Base-by-base conservation (phyloP, 2,888 invertebrate genomes). In the Mesorhabditis belari region DNA sequence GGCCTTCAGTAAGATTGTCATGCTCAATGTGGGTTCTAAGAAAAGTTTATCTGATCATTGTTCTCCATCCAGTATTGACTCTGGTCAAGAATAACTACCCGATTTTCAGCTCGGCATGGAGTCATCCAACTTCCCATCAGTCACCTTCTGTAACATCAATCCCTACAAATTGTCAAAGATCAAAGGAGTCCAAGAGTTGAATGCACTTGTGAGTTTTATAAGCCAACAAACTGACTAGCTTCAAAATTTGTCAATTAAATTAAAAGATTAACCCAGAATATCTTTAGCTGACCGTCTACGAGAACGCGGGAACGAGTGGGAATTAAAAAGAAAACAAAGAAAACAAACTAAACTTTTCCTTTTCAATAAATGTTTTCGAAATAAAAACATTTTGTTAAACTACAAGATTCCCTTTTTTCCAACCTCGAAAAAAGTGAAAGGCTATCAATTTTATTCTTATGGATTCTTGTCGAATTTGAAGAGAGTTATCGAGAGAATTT, bases 131-230 rank as follows among this genome's bases (percentile, higher is more conserved):
- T 74, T 72, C 58, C 74, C 74, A 9, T 72, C 72, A 24, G 67
- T 74, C 29, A 74, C 74, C 17, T 72, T 74, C 63, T 74, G 74
- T 65, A 74, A 74, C 57, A 74, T 70, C 52, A 74, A 74, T 50
- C 74, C 74, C 5, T 74, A 74, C 64, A 74, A 74, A 54, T 55
- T 74, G 62, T 66, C 65, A 49, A 61, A 68, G 60, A 74, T 74
- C 56, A 55, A 55, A 51, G 49, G 59, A 3, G 68, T 71, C 19
- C 66, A 64, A 26, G 70, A 69, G 52, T 57, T 74, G 52, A 61
- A 66, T 53, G 73, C 73, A n/a, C 59, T 74, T 57, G 70, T 68
- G 12, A 9, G 44, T 35, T 35, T 35, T n/a, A 9, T 9, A 35
- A 35, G 44, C 44, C n/a, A n/a, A n/a, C n/a, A n/a, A n/a, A n/a